Evolutionary conservation across 2,888 invertebrate genomes (phyloP).

Genomic region (Eucera pruinosa): DNA sequence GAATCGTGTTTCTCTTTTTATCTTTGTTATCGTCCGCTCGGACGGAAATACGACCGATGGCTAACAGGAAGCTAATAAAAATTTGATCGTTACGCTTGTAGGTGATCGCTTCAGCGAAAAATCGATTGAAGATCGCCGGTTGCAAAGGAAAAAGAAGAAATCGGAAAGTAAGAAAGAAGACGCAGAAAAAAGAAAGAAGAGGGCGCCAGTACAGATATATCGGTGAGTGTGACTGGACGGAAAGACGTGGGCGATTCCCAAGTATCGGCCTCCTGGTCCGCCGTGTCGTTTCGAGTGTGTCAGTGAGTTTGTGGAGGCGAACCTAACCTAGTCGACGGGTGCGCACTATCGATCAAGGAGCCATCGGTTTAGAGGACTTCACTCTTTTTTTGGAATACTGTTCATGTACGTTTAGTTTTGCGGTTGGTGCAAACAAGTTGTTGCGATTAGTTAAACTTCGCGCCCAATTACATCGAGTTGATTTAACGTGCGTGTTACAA

Average conservation of each 20-base stretch:
- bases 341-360: constrained; percentile 59
- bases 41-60: neutral
- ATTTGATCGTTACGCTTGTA: constrained; percentile 10
- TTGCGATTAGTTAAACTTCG: constrained; percentile 29
- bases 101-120: neutral
- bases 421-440: constrained; percentile 6
- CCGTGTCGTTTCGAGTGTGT: constrained; percentile 68
- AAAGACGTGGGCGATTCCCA: constrained; percentile 74
- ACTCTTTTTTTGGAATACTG: constrained; percentile 3
- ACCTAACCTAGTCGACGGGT: constrained; percentile 70
- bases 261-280: constrained; percentile 64
- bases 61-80: neutral
- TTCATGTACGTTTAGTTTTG: constrained; percentile 7
- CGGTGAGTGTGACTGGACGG: constrained; percentile 68
- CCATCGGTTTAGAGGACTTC: constrained; percentile 38
- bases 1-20: constrained; percentile 21
- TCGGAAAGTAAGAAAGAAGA: constrained; percentile 48
- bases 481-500: constrained; percentile 13
- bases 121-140: constrained; percentile 22
- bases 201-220: constrained; percentile 70
- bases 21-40: neutral
- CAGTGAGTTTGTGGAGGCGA: constrained; percentile 75
- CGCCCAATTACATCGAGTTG: constrained; percentile 2
- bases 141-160: constrained; percentile 12
- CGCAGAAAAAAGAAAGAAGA: constrained; percentile 51